Evolutionary conservation across 2,797 vertebrate species (phyloP).

Genomic region (Leuciscus waleckii): DNA sequence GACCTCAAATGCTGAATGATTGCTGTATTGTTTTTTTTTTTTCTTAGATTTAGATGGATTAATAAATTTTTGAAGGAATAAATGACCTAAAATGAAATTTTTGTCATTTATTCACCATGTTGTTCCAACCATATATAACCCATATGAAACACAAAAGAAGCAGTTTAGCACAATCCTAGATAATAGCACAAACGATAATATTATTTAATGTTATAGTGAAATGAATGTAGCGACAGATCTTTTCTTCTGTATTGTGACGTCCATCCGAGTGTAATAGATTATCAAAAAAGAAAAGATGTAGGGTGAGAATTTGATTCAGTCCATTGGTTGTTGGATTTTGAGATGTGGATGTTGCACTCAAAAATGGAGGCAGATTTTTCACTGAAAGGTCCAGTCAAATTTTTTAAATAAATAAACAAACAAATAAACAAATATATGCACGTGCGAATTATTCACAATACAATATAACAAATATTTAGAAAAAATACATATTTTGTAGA

Average conservation of each 20-base stretch:
- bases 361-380: neutral
- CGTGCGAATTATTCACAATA: too few relatives aligned
- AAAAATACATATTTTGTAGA: too few relatives aligned
- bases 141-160: neutral
- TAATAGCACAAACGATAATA: neutral
- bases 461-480: too few relatives aligned
- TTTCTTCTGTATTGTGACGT: neutral
- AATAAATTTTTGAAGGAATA: neutral
- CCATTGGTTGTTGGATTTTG: neutral
- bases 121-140: neutral
- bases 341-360: neutral
- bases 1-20: neutral
- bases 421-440: too few relatives aligned
- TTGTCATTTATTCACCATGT: neutral
- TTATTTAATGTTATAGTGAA: neutral
- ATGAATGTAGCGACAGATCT: neutral
- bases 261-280: neutral
- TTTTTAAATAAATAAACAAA: too few relatives aligned
- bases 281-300: neutral
- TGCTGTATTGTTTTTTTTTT: neutral
- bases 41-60: neutral
- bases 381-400: neutral
- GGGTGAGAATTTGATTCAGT: neutral
- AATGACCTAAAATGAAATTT: neutral
- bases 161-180: neutral